Evolutionary conservation across 2,113 vertebrate species (phyloP).

Genomic region (Fregata magnificens): DNA sequence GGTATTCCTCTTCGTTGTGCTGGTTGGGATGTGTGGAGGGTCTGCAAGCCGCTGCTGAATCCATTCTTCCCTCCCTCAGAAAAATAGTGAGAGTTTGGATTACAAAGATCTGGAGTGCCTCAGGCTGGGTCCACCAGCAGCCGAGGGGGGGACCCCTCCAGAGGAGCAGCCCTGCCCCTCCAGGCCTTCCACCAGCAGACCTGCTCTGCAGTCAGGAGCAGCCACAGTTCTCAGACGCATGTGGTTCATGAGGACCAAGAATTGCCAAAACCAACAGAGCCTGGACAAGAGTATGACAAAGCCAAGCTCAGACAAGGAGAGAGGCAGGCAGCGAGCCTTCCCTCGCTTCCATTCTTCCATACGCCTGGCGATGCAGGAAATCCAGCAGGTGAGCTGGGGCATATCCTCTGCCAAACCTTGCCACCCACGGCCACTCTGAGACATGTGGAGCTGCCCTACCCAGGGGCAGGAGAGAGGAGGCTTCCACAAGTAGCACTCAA

Average conservation of each 20-base stretch:
- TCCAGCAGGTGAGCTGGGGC: constrained; percentile 64
- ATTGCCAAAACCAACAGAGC: not conserved
- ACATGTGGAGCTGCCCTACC: fast-evolving
- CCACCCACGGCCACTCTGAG: not conserved
- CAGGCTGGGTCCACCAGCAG: not conserved
- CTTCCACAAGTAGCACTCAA: not conserved
- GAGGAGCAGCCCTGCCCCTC: not conserved
- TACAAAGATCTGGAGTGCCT: constrained; percentile 52
- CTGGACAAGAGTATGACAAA: not conserved
- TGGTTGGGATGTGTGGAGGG: not conserved
- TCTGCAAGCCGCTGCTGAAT: not conserved
- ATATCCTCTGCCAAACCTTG: not conserved
- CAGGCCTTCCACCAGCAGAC: not conserved
- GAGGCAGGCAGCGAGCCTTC: not conserved
- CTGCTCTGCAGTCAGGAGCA: not conserved
- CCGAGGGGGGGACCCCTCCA: not conserved
- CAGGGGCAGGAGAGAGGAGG: not conserved
- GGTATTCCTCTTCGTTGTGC: fast-evolving
- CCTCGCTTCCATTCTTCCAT: constrained; percentile 71
- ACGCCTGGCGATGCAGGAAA: constrained; percentile 70
- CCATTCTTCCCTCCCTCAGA: constrained; percentile 20
- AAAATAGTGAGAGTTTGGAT: constrained; percentile 51
- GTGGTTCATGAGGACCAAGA: constrained; percentile 3
- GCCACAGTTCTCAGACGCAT: not conserved
- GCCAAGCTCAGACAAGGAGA: not conserved